These are phyloP conservation scores for Sorex maritimensis DNA, from an alignment of 2,797 vertebrate genomes.

Conservation along the genomic window DNA sequence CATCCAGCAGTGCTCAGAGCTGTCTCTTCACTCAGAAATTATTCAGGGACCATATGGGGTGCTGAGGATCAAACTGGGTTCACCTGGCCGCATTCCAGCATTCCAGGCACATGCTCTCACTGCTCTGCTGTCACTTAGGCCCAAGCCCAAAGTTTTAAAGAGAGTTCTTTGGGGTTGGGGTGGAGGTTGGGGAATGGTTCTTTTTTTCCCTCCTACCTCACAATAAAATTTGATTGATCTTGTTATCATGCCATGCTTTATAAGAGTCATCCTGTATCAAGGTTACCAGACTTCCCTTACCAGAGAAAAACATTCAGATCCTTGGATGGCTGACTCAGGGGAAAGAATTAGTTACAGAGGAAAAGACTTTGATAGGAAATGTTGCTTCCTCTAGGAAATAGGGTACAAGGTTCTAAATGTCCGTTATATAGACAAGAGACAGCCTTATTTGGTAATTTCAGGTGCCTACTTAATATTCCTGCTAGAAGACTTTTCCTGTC, in stretches of 20 bases:
- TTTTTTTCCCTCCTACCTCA: not conserved
- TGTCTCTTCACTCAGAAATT: too few species aligned
- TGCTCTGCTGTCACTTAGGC: too few species aligned
- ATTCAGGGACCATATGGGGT: too few species aligned
- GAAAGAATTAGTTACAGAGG: conserved; percentile 64
- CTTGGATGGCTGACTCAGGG: conserved; percentile 49
- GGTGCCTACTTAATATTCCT: not conserved
- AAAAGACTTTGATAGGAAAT: conserved; percentile 66
- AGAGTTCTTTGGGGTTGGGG: too few species aligned
- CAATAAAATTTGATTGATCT: conserved; percentile 27
- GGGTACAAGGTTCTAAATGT: conserved; percentile 51
- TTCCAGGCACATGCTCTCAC: too few species aligned
- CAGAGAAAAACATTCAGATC: conserved; percentile 52
- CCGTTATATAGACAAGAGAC: not conserved
- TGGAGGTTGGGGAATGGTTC: not conserved
- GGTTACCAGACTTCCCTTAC: conserved; percentile 15
- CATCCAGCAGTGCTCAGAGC: too few species aligned
- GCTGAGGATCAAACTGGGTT: too few species aligned
- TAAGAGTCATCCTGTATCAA: conserved; percentile 18
- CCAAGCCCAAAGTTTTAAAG: too few species aligned
- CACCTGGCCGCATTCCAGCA: too few species aligned
- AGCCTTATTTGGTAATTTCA: conserved; percentile 64
- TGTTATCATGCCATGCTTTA: not conserved
- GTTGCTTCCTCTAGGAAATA: conserved; percentile 73
- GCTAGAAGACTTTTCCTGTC: not conserved